Base-by-base conservation (phyloP, 2,888 invertebrate genomes). In the Eueremaeus valkanovi region DNA sequence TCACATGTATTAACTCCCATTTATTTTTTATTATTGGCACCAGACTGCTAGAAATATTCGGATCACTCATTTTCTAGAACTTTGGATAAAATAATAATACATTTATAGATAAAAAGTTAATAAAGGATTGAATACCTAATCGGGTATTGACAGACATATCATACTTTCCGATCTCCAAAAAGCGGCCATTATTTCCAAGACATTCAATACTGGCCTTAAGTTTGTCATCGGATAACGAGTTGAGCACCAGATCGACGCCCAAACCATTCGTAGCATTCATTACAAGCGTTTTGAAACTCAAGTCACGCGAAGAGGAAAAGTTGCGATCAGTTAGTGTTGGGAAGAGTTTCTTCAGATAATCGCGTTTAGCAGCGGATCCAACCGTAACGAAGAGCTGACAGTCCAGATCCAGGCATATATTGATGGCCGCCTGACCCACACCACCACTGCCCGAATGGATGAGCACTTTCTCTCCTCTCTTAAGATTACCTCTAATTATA, bases 121-220 rank as follows among this genome's bases (percentile, higher is more conserved):
- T n/a, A n/a, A n/a, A n/a, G n/a, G n/a, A n/a, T n/a, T n/a, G n/a
- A n/a, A n/a, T 98, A 87, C 40, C 98, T 92, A 40, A 97, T 85
- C 84, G 98, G 93, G 18, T 98, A n/a, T 66, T 66, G 1, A 66
- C 66, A 55, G 85, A 82, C 75, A 86, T 81, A 80, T 86, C 86
- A 80, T 84, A 85, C 80, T 87, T 87, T 76, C 86, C 86, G 78
- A 86, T 86, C 80, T 86, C 86, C 75, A 86, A 81, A 81, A 86
- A 86, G 51, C 86, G 82, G 45, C 86, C 86, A 81, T 85, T 85
- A 75, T 83, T 82, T 13, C 85, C 85, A 58, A 86, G 79, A 49
- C 86, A 82, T 77, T 85, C 81, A 6, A 86, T 79, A 78, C 85
- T 85, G 18, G 86, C 86, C 80, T 84, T 84, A 13, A 87, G 82